Conservation (phyloP, 2,888 invertebrate genomes). For the Cephus rjabovi region DNA sequence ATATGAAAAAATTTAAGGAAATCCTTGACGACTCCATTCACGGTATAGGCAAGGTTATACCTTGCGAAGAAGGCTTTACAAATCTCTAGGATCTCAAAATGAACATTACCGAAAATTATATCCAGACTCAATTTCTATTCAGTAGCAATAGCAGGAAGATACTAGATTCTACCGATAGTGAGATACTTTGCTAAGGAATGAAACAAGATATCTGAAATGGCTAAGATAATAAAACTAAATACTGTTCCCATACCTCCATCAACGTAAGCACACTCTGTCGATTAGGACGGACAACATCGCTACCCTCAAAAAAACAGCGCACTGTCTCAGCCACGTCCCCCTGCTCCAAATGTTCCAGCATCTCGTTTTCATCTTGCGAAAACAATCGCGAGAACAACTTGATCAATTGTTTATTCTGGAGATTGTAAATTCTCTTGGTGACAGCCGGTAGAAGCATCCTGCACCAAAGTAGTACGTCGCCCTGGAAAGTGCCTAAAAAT, state of each 20-base stretch:
- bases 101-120: background rate
- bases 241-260: conserved; percentile 68
- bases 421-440: conserved; percentile 87
- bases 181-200: background rate
- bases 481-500: conserved; percentile 70
- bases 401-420: conserved; percentile 91
- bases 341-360: conserved; percentile 88
- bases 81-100: background rate
- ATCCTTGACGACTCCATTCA: background rate
- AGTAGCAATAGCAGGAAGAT: background rate
- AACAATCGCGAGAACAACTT: conserved; percentile 90
- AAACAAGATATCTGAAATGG: background rate
- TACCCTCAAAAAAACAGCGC: conserved; percentile 79
- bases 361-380: conserved; percentile 77
- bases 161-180: background rate
- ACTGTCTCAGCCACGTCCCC: conserved; percentile 93
- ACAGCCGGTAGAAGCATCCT: conserved; percentile 85
- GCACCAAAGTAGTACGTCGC: conserved; percentile 84
- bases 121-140: background rate
- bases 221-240: background rate
- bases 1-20: background rate
- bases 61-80: background rate
- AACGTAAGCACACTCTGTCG: conserved; percentile 78
- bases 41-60: background rate
- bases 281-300: conserved; percentile 71